These are phyloP conservation scores for Anseranas semipalmata DNA, from an alignment of 2,113 vertebrate species.

Conservation along the genomic window DNA sequence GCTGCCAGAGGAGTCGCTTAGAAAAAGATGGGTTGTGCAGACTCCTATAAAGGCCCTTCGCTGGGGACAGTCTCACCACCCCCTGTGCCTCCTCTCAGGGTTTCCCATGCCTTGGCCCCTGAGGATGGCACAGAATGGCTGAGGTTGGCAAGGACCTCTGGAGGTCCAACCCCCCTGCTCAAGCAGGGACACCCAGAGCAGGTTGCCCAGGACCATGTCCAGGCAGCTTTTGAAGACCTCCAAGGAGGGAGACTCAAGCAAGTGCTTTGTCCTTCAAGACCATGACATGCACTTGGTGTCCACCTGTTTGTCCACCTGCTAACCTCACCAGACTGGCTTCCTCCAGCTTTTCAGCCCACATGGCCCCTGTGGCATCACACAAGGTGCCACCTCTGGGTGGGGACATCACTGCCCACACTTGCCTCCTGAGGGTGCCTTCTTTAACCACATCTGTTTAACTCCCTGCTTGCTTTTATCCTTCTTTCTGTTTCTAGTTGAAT, in stretches of 20 bases:
- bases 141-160: no score
- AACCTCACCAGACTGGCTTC: background rate
- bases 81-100: background rate
- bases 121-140: background rate
- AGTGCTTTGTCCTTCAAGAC: background rate
- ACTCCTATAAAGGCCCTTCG: background rate
- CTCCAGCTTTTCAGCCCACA: background rate
- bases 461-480: background rate
- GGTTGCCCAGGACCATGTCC: background rate
- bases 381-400: background rate
- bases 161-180: background rate
- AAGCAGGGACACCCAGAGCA: background rate
- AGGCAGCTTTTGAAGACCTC: background rate
- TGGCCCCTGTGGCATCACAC: background rate
- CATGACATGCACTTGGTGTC: background rate
- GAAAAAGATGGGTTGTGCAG: background rate
- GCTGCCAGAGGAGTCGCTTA: background rate
- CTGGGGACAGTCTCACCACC: background rate
- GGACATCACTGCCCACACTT: background rate
- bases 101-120: background rate
- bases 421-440: background rate
- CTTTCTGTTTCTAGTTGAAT: constrained; percentile 76
- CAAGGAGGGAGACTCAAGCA: background rate
- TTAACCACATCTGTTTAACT: background rate
- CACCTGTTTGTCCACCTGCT: background rate